Conservation (phyloP, 2,888 invertebrate species). For the Cosmopolites sordidus region DNA sequence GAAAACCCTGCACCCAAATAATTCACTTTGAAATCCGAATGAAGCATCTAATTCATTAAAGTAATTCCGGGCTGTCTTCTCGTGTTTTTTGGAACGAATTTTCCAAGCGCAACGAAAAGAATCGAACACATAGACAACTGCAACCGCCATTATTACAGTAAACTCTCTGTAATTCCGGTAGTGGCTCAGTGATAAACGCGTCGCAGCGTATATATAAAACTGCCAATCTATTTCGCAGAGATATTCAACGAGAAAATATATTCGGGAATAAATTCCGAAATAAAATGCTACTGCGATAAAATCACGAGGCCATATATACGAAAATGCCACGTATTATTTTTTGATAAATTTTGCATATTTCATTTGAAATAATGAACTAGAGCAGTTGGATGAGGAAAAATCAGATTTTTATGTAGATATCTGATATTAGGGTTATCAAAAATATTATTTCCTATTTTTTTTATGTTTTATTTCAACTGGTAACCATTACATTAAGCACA, state of each 20-base stretch:
- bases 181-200: constrained; percentile 18
- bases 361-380: no score
- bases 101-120: no score
- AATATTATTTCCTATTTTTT: no score
- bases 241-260: constrained; percentile 20
- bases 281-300: constrained; percentile 19
- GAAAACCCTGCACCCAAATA: neutral
- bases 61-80: neutral
- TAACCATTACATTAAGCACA: no score
- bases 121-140: no score
- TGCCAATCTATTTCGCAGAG: constrained; percentile 23
- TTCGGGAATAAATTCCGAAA: constrained; percentile 22
- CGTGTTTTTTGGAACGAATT: no score
- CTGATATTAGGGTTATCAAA: no score
- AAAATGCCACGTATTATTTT: constrained; percentile 15
- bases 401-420: no score
- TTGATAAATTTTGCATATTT: constrained; percentile 7
- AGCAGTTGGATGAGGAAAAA: no score
- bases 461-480: no score
- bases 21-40: neutral
- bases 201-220: constrained; percentile 23
- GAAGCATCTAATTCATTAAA: neutral
- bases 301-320: constrained; percentile 18
- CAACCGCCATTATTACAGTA: constrained; percentile 7
- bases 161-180: constrained; percentile 13